Percentiles rank a stretch among this genome's conserved stretches.
These are phyloP conservation scores for Leptodactylus fallax DNA, from an alignment of 2,797 vertebrate species.

Conservation along the genomic window DNA sequence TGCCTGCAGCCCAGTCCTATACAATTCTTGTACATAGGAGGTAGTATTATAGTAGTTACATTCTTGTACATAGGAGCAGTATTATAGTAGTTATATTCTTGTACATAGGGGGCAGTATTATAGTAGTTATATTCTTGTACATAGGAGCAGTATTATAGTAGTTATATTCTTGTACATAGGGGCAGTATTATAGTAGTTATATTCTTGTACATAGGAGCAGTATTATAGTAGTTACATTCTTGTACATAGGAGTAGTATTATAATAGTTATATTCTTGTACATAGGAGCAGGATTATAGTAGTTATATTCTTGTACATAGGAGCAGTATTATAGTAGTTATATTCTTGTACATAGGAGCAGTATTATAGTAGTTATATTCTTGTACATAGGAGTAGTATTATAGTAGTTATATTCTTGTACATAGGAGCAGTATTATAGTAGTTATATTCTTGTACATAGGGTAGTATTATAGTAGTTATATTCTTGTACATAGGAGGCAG, in stretches of 20 bases:
- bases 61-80: background rate
- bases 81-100: background rate
- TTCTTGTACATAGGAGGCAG: background rate
- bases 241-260: background rate
- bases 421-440: background rate
- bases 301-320: background rate
- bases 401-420: background rate
- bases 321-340: slow-evolving; percentile 10
- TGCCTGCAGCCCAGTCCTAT: too few relatives aligned
- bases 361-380: background rate
- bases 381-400: too few relatives aligned
- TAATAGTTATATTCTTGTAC: too few relatives aligned
- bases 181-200: background rate
- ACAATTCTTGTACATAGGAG: too few relatives aligned
- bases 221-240: slow-evolving; percentile 3
- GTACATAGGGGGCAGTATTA: background rate
- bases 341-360: slow-evolving; percentile 1
- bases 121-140: background rate
- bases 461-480: slow-evolving; percentile 5
- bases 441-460: slow-evolving; percentile 2
- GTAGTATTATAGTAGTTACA: too few relatives aligned
- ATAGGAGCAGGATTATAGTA: too few relatives aligned
- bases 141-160: background rate
- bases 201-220: background rate
- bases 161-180: background rate